A percentile compares a stretch with the other conserved stretches of the same genome.
Conservation (phyloP, 2,797 vertebrate species). For the Hirundo rustica region DNA sequence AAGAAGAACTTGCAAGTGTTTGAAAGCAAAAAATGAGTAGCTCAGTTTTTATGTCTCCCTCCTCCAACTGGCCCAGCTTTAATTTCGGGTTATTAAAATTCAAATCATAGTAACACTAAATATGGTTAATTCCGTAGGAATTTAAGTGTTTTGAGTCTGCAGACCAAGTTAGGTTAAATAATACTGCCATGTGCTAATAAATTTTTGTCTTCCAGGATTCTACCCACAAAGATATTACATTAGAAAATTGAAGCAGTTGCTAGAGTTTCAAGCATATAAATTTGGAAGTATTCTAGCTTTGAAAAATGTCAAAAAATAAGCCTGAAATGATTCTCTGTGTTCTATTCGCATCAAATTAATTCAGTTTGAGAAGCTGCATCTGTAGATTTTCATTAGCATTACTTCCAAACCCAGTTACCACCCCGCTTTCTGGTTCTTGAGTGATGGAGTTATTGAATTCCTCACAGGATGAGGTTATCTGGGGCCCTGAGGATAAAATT, state of each 20-base stretch:
- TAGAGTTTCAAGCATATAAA: background rate
- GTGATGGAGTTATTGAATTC: constrained; percentile 44
- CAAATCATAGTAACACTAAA: background rate
- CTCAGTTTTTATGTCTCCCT: background rate
- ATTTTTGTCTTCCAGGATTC: constrained; percentile 33
- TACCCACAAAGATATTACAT: background rate
- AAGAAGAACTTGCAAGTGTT: background rate
- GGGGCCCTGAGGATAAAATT: constrained; percentile 3
- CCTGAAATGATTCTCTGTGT: constrained; percentile 24
- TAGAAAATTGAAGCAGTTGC: constrained; percentile 54
- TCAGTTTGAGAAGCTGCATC: constrained; percentile 53
- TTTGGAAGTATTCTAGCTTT: constrained; percentile 45
- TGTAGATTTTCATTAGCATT: constrained; percentile 48
- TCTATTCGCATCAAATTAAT: constrained; percentile 61
- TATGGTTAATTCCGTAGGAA: constrained; percentile 26
- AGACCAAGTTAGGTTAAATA: constrained; percentile 40
- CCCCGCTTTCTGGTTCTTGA: background rate
- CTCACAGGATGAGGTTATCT: constrained; percentile 18
- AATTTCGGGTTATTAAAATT: constrained; percentile 34
- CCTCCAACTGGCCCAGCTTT: background rate
- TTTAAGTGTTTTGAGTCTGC: constrained; percentile 48
- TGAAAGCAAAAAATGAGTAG: background rate
- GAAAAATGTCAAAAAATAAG: constrained; percentile 33
- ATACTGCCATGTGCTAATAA: background rate
- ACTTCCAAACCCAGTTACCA: constrained; percentile 4